Evolutionary conservation across 2,113 vertebrate species (phyloP), one percentile per base, ranked within the genome.

Genomic region (Carassius gibelio): DNA sequence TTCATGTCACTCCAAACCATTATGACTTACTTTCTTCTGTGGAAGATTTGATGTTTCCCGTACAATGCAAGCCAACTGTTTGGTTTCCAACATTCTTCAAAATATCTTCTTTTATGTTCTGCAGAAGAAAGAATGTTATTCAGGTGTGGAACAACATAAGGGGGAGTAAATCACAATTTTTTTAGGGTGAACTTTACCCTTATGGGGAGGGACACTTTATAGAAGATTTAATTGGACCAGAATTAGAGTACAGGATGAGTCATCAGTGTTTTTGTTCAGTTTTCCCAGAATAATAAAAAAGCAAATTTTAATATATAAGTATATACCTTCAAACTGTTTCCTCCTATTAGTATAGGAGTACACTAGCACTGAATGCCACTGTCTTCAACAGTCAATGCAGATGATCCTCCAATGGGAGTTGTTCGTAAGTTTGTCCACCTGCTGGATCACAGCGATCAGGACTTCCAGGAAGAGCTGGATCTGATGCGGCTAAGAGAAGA

Each of bases 391-490:
- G 94, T 93, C 88, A 99, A 89, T 45, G 98, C 97, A 0, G 95
- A 96, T 11, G 94, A 99, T 68, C 97, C 98, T 0, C 98, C 98
- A 0, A 98, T 99, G 98, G 95, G 93, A 0, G 97, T 99, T 55
- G 97, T 99, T 80, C 95, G 98, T 71, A 99, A 99, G 89, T 99
- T 99, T 75, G 98, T 99, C 83, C 98, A 99, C 91, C 94, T 99
- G 92, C 94, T 99, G 1, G 98, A 99, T 90, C 97, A 99, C 88
- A 99, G 97, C 2, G 98, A 99, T 90, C 98, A 99, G 93, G 98
- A 99, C 92, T 99, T 99, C 89, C 98, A 99, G 92, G 98, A 99
- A 90, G 98, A 99, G 84, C 89, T 99, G 75, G 98, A 99, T 15
- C 93, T 98, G 45, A 99, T 99, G 98, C 95, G 95, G 34, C 94